Conservation (phyloP, 2,113 vertebrate species). For the Istiophorus platypterus region DNA sequence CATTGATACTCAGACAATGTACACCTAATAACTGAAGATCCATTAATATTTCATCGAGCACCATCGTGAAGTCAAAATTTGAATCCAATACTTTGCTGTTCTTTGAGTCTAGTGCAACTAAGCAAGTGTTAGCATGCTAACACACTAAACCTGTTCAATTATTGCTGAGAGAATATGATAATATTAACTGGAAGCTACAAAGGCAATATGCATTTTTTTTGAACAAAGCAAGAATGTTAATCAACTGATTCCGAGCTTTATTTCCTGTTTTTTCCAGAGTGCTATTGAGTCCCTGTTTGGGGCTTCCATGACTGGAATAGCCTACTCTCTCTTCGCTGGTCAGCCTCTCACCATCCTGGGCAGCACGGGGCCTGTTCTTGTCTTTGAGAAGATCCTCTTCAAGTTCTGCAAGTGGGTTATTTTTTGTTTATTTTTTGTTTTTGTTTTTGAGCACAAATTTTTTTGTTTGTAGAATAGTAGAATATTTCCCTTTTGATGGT, state of each 20-base stretch:
- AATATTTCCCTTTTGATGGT: background rate
- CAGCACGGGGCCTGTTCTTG: constrained; percentile 97
- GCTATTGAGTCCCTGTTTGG: constrained; percentile 98
- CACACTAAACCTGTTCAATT: no score
- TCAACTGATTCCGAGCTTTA: background rate
- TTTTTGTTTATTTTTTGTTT: background rate
- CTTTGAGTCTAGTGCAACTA: no score
- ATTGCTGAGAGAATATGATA: background rate
- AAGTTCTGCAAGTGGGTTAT: constrained; percentile 96
- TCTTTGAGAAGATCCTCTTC: constrained; percentile 99
- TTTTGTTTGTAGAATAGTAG: background rate
- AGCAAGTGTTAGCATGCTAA: no score
- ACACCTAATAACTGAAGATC: no score
- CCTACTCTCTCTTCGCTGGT: constrained; percentile 96
- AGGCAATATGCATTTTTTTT: background rate
- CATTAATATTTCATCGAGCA: no score
- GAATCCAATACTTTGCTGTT: no score
- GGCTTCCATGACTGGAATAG: constrained; percentile 99
- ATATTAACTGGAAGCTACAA: background rate
- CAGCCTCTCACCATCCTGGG: constrained; percentile 98
- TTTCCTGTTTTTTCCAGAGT: constrained; percentile 86
- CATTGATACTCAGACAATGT: no score
- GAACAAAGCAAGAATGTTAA: no score
- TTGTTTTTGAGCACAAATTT: background rate
- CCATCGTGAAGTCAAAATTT: no score